These are phyloP conservation scores for Gouania willdenowi DNA, from an alignment of 2,797 vertebrate species.

Conservation along the genomic window DNA sequence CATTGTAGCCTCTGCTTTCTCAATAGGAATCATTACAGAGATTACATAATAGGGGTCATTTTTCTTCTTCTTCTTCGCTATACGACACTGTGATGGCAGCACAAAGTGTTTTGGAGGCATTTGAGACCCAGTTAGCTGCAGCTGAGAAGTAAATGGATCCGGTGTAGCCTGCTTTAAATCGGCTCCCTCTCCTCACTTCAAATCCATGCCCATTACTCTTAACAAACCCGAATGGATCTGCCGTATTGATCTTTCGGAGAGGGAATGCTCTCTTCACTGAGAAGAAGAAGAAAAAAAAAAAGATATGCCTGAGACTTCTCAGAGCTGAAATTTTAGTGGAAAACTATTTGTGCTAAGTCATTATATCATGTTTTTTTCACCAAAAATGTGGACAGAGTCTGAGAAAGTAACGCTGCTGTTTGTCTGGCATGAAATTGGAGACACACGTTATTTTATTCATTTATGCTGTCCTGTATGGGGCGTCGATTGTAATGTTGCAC, in stretches of 20 bases:
- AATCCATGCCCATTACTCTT: slow-evolving; percentile 67
- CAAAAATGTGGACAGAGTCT: no score
- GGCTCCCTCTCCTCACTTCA: slow-evolving; percentile 14
- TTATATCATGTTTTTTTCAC: no score
- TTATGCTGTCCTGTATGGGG: no score
- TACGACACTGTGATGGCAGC: slow-evolving; percentile 27
- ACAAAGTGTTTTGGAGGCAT: slow-evolving; percentile 41
- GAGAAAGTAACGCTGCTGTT: no score
- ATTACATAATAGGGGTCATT: slow-evolving; percentile 66
- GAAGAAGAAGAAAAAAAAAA: not conserved
- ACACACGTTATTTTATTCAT: no score
- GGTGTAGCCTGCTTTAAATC: slow-evolving; percentile 39
- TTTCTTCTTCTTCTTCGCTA: slow-evolving; percentile 45
- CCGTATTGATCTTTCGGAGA: slow-evolving; percentile 59
- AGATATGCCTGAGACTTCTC: not conserved
- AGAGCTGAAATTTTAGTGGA: not conserved
- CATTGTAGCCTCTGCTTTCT: slow-evolving; percentile 55
- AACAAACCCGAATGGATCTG: slow-evolving; percentile 70
- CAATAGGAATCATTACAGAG: slow-evolving; percentile 63
- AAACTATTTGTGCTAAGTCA: no score
- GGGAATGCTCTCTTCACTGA: slow-evolving; percentile 50
- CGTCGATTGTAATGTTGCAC: no score
- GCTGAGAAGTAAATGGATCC: slow-evolving; percentile 54
- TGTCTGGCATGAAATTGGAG: no score
- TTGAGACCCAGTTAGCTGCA: slow-evolving; percentile 44